Base-by-base conservation (phyloP, 1,140 invertebrate genomes). In the Drosophila nannoptera region DNA sequence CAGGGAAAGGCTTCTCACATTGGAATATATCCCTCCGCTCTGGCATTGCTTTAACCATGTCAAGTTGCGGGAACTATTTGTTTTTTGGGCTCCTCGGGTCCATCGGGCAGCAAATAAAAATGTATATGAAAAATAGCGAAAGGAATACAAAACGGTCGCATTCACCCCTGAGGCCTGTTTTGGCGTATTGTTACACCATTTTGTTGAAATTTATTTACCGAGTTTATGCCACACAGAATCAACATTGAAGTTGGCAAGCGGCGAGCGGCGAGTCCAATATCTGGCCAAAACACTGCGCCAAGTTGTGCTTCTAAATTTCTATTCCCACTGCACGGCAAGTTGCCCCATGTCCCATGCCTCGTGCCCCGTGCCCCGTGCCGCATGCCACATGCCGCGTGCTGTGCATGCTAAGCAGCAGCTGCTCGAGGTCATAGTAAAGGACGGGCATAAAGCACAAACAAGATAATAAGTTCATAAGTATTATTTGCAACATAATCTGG, bases 401-500 rank as follows among this genome's bases (percentile, higher is more conserved):
- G 62, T 86, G 81, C 82, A 86, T 86, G 77, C 70, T 76, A 87
- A 86, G 55, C 46, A 69, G 62, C 22, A 66, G 43, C 67, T 55
- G 66, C 42, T 36, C 46, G 52, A 59, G 66, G 56, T 62, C 66
- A 43, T 6, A 43, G 40, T 7, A 11, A 16, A 45, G 72, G 53
- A 60, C 45, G 71, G 65, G 60, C 65, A 62, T 69, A 64, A 52
- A 84, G 61, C 77, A 87, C 77, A 86, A 86, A 86, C 81, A 86
- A 86, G 81, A 86, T 86, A 86, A 86, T 86, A 86, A 86, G 82
- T 86, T 86, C 81, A 81, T 86, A 86, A 86, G 81, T 86, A 86
- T 86, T 87, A 81, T 86, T 86, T 86, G 77, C 69, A 64, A 77
- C 69, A 77, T 86, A 84, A 84, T 86, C 81, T 81, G 35, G 61